Evolutionary conservation across 2,113 vertebrate genomes (phyloP).

Genomic region (Aspiorhynchus laticeps): DNA sequence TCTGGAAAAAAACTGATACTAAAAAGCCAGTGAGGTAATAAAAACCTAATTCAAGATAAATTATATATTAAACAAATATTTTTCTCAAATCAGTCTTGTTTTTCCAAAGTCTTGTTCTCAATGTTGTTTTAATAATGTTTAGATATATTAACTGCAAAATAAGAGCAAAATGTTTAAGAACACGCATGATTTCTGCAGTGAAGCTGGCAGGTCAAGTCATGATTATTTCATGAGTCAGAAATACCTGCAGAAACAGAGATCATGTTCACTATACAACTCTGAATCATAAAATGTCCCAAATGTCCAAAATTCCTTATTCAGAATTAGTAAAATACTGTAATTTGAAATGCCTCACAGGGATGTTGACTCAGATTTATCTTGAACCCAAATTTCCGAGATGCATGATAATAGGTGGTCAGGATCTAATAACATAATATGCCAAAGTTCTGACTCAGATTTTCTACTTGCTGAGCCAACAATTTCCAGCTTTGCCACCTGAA

Average conservation of each 20-base stretch:
- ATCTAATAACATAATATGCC: neutral
- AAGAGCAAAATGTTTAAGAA: neutral
- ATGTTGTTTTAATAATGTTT: neutral
- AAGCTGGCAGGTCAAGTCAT: neutral
- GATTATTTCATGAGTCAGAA: neutral
- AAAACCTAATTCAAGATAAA: neutral
- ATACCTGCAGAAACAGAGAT: neutral
- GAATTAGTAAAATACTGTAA: neutral
- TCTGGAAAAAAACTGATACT: neutral
- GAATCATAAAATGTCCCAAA: neutral
- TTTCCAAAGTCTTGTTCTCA: no score
- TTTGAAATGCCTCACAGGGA: neutral
- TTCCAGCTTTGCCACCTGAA: neutral
- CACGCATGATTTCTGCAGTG: neutral
- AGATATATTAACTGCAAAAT: conserved; percentile 5
- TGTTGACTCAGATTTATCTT: neutral
- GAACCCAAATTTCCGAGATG: neutral
- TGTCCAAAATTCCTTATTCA: neutral
- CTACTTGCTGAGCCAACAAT: neutral
- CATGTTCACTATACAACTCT: neutral
- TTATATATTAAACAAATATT: neutral
- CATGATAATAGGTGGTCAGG: neutral
- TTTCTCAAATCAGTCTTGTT: neutral
- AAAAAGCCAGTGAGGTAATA: neutral
- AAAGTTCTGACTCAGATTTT: conserved; percentile 5